Base-by-base conservation (phyloP, 1,140 invertebrate species). In the Musca vetustissima region DNA sequence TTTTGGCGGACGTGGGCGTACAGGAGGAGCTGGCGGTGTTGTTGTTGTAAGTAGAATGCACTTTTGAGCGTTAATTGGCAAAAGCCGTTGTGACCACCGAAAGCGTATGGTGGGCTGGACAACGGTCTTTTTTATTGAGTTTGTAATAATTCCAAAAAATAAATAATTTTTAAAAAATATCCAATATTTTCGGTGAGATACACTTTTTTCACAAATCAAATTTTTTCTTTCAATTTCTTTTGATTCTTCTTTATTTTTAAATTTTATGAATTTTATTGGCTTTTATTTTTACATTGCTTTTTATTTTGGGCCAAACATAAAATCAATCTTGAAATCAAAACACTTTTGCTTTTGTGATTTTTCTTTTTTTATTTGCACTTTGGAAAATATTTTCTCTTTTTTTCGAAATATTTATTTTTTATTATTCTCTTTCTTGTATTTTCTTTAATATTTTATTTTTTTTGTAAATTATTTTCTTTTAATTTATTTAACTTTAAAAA, bases 1-100 rank as follows among this genome's bases (percentile, higher is more conserved):
- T 83, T 79, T 83, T 83, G 80, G 78, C 81, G 80, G 79, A 75
- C 76, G 78, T 77, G 71, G 80, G 77, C 72, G 78, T 76, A 75
- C 75, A 80, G 72, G 74, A 65, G 36, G 6, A 11, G 36, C 4
- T 32, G 28, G 9, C 9, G 28, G 3, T 32, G 28, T 43, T 43
- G 36, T 43, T 43, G 67, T 75, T 64, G 19, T 67, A 68, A 53
- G 69, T 21, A 64, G 47, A 53, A 68, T 67, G 69, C 69, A 67
- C 66, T 52, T 66, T 70, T 69, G 52, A 6, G 6, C 17, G 64
- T 65, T 25, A 65, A 25, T 49, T 61, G 6, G 11, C 32, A 43
- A 61, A n/a, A 43, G 57, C 57, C 57, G 57, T n/a, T n/a, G n/a
- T 36, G 52, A 50, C 69, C 64, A 19, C 47, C 22, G 24, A 65